These are phyloP conservation scores for Delphinapterus leucas DNA, from an alignment of 2,113 vertebrate species.

Conservation along the genomic window DNA sequence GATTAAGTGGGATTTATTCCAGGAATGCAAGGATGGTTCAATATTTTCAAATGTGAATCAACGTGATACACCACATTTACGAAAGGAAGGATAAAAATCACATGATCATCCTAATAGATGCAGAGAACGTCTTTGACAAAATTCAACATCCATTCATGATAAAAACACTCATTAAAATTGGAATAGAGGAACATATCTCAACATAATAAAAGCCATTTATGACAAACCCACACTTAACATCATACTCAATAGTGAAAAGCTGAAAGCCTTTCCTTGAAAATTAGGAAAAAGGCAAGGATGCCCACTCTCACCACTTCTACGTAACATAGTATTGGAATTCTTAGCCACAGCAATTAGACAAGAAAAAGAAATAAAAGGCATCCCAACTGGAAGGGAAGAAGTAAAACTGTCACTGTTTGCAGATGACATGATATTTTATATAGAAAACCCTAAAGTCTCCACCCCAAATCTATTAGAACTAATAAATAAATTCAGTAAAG, in stretches of 20 bases:
- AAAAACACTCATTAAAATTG: neutral
- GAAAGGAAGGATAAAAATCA: neutral
- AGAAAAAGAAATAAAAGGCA: no score
- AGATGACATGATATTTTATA: neutral
- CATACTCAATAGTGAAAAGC: no score
- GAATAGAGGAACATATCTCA: neutral
- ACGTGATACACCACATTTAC: neutral
- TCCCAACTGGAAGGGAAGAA: no score
- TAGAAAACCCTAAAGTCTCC: neutral
- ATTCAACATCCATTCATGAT: neutral
- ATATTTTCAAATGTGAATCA: neutral
- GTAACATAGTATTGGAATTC: no score
- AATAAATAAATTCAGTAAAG: neutral
- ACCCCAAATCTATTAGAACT: neutral
- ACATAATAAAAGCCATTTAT: neutral
- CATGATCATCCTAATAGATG: neutral
- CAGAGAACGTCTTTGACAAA: neutral
- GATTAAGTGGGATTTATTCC: neutral
- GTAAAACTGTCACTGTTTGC: neutral
- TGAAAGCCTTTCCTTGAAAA: no score
- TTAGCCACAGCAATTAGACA: no score
- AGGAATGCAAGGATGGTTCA: neutral
- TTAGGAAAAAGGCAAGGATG: no score
- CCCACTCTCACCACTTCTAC: no score
- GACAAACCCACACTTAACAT: no score